Percentiles rank a stretch among this genome's conserved stretches.
phyloP scores from a whole-genome alignment of 2,113 vertebrate genomes.

The Barbus barbus region DNA sequence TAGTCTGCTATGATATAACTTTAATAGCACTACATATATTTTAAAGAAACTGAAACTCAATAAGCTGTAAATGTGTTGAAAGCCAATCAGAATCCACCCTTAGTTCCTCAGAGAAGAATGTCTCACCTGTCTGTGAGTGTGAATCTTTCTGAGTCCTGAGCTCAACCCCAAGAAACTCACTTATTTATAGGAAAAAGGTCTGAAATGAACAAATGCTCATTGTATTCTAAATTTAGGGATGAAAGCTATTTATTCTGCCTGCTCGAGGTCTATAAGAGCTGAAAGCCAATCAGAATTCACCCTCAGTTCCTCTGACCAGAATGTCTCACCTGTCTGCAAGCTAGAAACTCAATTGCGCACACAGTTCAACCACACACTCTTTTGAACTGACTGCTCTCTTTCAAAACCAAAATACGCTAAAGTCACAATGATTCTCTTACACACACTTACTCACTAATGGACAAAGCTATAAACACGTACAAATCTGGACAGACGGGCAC shows the following conservation, averaged over 20 bases:
- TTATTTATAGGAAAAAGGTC: background rate
- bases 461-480: constrained; percentile 13
- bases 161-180: constrained; percentile 26
- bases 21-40: background rate
- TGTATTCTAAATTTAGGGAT: constrained; percentile 14
- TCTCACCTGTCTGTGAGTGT: constrained; percentile 26
- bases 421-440: constrained; percentile 6
- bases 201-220: constrained; percentile 6
- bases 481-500: background rate
- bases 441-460: constrained; percentile 4
- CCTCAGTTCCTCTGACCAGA: no score
- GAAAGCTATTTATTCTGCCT: background rate
- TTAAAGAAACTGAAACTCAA: no score
- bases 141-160: constrained; percentile 7
- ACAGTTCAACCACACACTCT: constrained; percentile 20
- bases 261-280: background rate
- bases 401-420: constrained; percentile 9
- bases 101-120: constrained; percentile 33
- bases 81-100: constrained; percentile 19
- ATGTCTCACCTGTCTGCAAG: constrained; percentile 36
- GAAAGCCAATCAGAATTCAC: constrained; percentile 5
- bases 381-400: constrained; percentile 35
- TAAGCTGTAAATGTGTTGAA: background rate
- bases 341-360: background rate
- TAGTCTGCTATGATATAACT: background rate